Evolutionary conservation across 1,140 invertebrate species (phyloP).

Genomic region (Drosophila auraria): DNA sequence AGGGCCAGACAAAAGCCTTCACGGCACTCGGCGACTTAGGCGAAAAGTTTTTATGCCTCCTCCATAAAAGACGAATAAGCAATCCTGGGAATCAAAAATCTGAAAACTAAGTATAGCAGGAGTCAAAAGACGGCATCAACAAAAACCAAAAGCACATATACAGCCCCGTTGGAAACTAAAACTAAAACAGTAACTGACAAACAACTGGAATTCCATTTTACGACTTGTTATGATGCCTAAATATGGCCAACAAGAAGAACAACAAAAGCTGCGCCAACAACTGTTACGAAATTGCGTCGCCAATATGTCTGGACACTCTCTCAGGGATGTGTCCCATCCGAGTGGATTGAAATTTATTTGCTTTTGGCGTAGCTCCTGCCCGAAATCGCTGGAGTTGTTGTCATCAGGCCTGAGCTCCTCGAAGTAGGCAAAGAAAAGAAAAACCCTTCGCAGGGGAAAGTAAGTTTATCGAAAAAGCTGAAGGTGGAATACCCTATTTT

Average conservation of each 20-base stretch:
- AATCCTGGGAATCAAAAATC: constrained; percentile 65
- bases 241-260: constrained; percentile 43
- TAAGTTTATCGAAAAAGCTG: neutral
- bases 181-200: constrained; percentile 40
- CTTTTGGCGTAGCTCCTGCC: constrained; percentile 23
- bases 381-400: constrained; percentile 15
- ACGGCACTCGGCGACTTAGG: constrained; percentile 47
- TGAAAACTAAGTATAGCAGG: constrained; percentile 60
- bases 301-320: constrained; percentile 70
- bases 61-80: constrained; percentile 37
- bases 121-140: constrained; percentile 52
- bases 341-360: constrained; percentile 70
- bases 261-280: constrained; percentile 35
- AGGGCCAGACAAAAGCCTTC: constrained; percentile 46
- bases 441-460: constrained; percentile 5
- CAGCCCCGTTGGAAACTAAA: constrained; percentile 19
- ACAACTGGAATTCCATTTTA: constrained; percentile 67
- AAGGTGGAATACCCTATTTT: constrained; percentile 16
- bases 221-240: constrained; percentile 68
- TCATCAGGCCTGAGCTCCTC: constrained; percentile 17
- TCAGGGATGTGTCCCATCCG: constrained; percentile 44
- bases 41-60: constrained; percentile 51
- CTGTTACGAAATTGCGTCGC: constrained; percentile 54
- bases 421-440: constrained; percentile 37
- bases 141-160: constrained; percentile 22